Evolutionary conservation across 2,113 vertebrate species (phyloP).

Genomic region (Thomomys bottae): DNA sequence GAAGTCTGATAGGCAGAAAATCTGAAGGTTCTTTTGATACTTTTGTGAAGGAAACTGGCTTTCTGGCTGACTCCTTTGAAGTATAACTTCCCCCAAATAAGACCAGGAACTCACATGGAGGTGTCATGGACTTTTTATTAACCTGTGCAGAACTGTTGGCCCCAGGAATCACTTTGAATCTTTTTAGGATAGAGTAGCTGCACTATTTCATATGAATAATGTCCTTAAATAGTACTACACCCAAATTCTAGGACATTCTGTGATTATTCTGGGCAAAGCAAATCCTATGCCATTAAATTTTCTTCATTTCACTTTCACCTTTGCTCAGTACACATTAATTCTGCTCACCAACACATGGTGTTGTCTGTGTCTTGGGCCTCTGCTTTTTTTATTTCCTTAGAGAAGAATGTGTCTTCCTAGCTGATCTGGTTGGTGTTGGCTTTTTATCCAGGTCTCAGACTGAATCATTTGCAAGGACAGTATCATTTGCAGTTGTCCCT

Average conservation of each 20-base stretch:
- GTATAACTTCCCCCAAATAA: slow-evolving; percentile 45
- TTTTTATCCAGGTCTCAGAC: not conserved
- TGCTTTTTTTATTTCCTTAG: not conserved
- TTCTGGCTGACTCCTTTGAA: slow-evolving; percentile 68
- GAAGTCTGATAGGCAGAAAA: slow-evolving; percentile 23
- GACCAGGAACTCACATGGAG: slow-evolving; percentile 66
- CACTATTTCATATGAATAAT: not conserved
- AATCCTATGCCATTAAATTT: not conserved
- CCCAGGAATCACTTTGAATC: slow-evolving; percentile 10
- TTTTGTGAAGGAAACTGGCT: slow-evolving; percentile 44
- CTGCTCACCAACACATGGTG: not conserved
- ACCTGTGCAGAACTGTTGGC: slow-evolving; percentile 25
- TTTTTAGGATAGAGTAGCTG: slow-evolving; percentile 41
- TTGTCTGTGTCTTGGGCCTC: not conserved
- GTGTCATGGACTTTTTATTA: slow-evolving; percentile 60
- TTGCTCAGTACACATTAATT: not conserved
- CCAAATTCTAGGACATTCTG: slow-evolving; percentile 43
- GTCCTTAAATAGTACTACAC: not conserved
- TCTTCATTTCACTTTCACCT: not conserved
- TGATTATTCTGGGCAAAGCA: not conserved
- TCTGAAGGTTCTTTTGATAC: not conserved
- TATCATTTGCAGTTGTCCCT: not conserved
- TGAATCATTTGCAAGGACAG: not conserved
- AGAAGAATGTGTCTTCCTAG: not conserved
- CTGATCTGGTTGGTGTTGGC: not conserved